These are phyloP conservation scores for Crotalus viridis DNA, from an alignment of 2,113 vertebrate genomes.

Conservation along the genomic window DNA sequence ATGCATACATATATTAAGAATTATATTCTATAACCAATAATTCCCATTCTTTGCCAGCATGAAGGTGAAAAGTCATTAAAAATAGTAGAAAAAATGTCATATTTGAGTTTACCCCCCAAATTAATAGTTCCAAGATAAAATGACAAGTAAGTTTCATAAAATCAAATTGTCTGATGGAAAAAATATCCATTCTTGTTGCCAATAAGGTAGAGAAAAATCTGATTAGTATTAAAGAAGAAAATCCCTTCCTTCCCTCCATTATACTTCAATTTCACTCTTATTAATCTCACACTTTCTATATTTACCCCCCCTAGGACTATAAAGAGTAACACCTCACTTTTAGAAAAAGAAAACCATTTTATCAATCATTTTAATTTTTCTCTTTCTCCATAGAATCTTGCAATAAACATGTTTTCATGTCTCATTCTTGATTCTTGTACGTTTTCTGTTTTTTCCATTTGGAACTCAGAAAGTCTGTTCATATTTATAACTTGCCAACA, in stretches of 20 bases:
- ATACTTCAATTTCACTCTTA: neutral
- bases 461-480: neutral
- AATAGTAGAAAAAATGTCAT: too few species aligned
- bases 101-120: neutral
- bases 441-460: conserved; percentile 27
- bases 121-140: neutral
- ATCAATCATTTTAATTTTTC: conserved; percentile 19
- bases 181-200: neutral
- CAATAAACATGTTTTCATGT: conserved; percentile 4
- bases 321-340: neutral
- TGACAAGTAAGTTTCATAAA: neutral
- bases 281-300: neutral
- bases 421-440: neutral
- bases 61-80: neutral
- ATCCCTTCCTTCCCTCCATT: neutral
- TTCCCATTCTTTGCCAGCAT: neutral
- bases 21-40: neutral
- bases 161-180: conserved; percentile 12
- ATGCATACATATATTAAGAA: neutral
- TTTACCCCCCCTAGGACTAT: neutral
- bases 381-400: conserved; percentile 6
- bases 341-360: neutral
- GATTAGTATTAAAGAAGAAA: neutral
- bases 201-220: neutral
- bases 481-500: conserved; percentile 16